phyloP scores from a whole-genome alignment of 1,140 invertebrate species.

The Polypedilum vanderplanki region DNA sequence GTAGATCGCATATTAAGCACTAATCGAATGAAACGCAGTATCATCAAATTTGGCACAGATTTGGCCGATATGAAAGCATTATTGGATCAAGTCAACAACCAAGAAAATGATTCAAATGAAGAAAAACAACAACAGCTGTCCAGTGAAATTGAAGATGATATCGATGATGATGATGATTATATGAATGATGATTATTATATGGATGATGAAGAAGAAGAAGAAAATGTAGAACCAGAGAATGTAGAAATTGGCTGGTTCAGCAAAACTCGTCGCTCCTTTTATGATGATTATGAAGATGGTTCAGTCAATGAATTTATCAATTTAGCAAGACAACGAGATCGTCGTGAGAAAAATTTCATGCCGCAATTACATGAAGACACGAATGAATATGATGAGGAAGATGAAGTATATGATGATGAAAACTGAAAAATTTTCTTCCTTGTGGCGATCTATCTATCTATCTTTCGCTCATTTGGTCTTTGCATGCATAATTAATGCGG shows the following conservation, averaged over 20 bases:
- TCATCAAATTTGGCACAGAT: slow-evolving; percentile 16
- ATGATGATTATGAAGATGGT: slow-evolving; percentile 3
- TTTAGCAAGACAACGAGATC: slow-evolving; percentile 15
- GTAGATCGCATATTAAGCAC: not conserved
- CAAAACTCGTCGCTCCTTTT: not conserved
- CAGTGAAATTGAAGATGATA: not conserved
- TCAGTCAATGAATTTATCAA: slow-evolving; percentile 15
- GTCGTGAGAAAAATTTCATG: not conserved
- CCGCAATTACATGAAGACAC: not conserved
- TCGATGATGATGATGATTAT: not conserved
- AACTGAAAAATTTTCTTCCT: not conserved
- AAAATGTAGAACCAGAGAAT: no score
- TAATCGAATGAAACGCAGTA: slow-evolving; percentile 24
- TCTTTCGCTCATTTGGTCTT: not conserved
- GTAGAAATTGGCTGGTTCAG: not conserved
- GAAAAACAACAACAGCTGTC: not conserved
- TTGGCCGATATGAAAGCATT: not conserved
- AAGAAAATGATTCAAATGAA: not conserved
- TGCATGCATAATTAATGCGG: slow-evolving; percentile 12
- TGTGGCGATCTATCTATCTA: not conserved
- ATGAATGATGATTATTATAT: not conserved
- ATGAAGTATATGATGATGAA: not conserved
- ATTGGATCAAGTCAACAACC: not conserved
- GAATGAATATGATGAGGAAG: not conserved
- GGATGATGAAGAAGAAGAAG: not conserved